Evolutionary conservation across 2,888 invertebrate genomes (phyloP).

Genomic region (Cosmia pyralina): DNA sequence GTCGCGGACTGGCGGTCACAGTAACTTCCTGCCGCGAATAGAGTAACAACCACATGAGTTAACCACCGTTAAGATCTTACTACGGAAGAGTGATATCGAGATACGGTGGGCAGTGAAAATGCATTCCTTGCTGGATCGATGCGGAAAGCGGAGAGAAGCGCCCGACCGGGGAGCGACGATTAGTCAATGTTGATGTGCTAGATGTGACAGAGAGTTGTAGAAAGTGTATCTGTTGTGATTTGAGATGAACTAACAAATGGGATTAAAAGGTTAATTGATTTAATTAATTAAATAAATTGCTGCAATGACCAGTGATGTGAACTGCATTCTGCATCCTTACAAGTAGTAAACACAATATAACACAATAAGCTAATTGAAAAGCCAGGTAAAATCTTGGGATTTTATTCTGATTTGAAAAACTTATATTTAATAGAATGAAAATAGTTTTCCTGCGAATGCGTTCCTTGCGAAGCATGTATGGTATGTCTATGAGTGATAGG

Average conservation of each 20-base stretch:
- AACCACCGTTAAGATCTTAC: slow-evolving; percentile 71
- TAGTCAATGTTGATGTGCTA: slow-evolving; percentile 29
- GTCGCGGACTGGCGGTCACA: slow-evolving; percentile 40
- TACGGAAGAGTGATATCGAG: slow-evolving; percentile 86
- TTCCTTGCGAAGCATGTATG: too few relatives aligned
- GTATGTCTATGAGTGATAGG: too few relatives aligned
- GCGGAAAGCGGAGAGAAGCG: slow-evolving; percentile 77
- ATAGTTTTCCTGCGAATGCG: too few relatives aligned
- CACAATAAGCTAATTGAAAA: background rate
- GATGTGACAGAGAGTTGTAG: slow-evolving; percentile 32
- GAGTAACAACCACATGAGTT: slow-evolving; percentile 62
- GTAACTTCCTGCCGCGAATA: slow-evolving; percentile 58
- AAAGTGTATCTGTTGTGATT: background rate
- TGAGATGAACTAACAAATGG: background rate
- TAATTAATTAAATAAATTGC: too few relatives aligned
- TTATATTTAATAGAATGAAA: background rate
- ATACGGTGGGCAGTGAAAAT: slow-evolving; percentile 83
- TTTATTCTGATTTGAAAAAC: background rate
- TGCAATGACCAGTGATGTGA: background rate
- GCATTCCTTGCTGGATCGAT: slow-evolving; percentile 76
- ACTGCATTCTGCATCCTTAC: background rate
- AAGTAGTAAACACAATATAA: background rate
- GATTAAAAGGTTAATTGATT: too few relatives aligned
- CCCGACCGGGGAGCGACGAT: slow-evolving; percentile 45
- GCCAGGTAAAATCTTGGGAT: background rate